Base-by-base conservation (phyloP, 1,140 invertebrate genomes). In the Meteorus sp. region DNA sequence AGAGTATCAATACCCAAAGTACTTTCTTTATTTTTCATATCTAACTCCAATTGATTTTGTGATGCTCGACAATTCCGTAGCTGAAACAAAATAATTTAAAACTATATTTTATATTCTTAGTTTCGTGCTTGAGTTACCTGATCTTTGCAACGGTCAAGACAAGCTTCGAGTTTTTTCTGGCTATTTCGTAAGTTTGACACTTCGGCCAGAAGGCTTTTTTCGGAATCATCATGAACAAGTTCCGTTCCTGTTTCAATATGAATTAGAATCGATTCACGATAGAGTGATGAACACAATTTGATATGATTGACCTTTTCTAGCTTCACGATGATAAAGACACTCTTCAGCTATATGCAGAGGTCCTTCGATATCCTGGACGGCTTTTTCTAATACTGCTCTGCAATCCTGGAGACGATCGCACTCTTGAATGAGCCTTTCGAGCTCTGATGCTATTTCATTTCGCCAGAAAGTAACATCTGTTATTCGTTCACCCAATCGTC, bases 391-490 rank as follows among this genome's bases (percentile, higher is more conserved):
- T 39, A 87, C 84, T 39, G 89, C 78, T 44, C 89, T 83, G 56
- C 89, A 87, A 60, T 95, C 91, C 73, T 91, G 86, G n/a, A 97
- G 80, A 64, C 88, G 85, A 55, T 90, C 88, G 58, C 88, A 93
- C 73, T 96, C 93, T 1, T 86, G 85, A 37, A 95, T 82, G 58
- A 95, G 82, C 62, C 89, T 86, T 75, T 97, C 94, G 69, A 94
- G 82, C 81, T 97, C 94, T 22, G 90, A 88, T 50, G 81, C 73
- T 23, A 92, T 82, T 81, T 97, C 94, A 73, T 93, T 93, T 48
- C 92, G 85, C 94, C 94, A 97, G 76, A 95, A 96, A 19, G 90
- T 92, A n/a, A 93, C 89, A 67, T 96, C 94, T 7, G 90, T 94
- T 61, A 97, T 90, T 57, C 94, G 83, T 77, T 97, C 94, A 0